Evolutionary conservation across 2,797 vertebrate genomes (phyloP).

Genomic region (Monodelphis domestica): DNA sequence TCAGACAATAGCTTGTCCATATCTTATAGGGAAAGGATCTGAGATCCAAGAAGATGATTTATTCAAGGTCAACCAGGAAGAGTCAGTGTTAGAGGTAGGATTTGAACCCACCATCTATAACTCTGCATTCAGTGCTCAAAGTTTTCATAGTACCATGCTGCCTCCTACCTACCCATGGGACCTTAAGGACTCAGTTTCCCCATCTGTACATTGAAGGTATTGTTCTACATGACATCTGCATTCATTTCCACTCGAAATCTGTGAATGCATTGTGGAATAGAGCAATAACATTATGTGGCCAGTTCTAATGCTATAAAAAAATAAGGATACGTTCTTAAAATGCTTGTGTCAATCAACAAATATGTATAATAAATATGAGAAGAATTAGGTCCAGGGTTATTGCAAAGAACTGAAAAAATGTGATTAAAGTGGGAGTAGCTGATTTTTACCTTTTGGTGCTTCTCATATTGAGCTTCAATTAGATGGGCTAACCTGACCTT

Average conservation of each 20-base stretch:
- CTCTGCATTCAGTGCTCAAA: not conserved
- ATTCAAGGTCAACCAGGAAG: not conserved
- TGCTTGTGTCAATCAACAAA: not conserved
- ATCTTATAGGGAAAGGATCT: not conserved
- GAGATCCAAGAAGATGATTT: not conserved
- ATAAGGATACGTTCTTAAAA: not conserved
- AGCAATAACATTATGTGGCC: not conserved
- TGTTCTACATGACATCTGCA: not conserved
- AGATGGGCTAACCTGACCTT: not conserved
- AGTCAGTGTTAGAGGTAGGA: not conserved
- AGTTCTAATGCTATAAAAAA: not conserved
- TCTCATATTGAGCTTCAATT: constrained; percentile 39
- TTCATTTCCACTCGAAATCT: not conserved
- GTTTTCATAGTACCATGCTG: not conserved
- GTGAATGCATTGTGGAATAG: not conserved
- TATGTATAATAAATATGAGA: not conserved
- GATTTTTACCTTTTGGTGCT: not conserved
- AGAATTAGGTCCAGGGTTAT: not conserved
- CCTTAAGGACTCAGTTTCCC: not conserved
- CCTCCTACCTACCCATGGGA: not conserved
- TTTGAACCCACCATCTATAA: not conserved
- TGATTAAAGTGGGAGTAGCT: not conserved
- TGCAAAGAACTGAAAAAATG: not conserved
- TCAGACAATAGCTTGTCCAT: not conserved
- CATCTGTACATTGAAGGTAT: not conserved